Evolutionary conservation across 2,797 vertebrate genomes (phyloP).

Genomic region (Myiotriccus ornatus): DNA sequence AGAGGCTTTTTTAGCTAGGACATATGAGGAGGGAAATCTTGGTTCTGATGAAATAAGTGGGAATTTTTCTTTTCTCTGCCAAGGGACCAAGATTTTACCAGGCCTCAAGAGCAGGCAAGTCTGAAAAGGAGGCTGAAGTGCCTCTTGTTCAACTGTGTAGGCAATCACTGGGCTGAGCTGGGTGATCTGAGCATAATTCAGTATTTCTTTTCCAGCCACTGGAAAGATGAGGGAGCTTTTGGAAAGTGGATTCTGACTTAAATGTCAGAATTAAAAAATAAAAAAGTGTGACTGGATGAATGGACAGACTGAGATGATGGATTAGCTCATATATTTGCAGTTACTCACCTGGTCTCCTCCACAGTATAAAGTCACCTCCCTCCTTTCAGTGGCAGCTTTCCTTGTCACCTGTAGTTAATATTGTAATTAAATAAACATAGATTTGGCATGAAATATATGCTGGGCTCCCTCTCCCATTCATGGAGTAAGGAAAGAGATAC

Average conservation of each 20-base stretch:
- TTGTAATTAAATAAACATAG: constrained; percentile 38
- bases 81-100: not conserved
- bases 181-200: not conserved
- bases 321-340: not conserved
- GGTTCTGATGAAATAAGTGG: not conserved
- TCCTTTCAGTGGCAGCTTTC: constrained; percentile 34
- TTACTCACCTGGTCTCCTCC: constrained; percentile 6
- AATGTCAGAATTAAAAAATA: constrained; percentile 30
- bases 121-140: not conserved
- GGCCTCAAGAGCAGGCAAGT: not conserved
- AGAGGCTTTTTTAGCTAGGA: not conserved
- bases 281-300: constrained; percentile 21
- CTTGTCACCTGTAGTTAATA: constrained; percentile 8
- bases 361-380: not conserved
- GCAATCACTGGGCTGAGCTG: not conserved
- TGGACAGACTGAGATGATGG: not conserved
- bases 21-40: not conserved
- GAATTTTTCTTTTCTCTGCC: not conserved
- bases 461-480: not conserved
- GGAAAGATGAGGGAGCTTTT: constrained; percentile 11
- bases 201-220: not conserved
- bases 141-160: not conserved
- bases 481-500: constrained; percentile 1
- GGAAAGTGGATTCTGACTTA: constrained; percentile 24
- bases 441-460: constrained; percentile 8